Percentiles rank a stretch among this genome's conserved stretches.
These are phyloP conservation scores for Pachycephala philippinensis DNA, from an alignment of 2,113 vertebrate species.

Conservation along the genomic window DNA sequence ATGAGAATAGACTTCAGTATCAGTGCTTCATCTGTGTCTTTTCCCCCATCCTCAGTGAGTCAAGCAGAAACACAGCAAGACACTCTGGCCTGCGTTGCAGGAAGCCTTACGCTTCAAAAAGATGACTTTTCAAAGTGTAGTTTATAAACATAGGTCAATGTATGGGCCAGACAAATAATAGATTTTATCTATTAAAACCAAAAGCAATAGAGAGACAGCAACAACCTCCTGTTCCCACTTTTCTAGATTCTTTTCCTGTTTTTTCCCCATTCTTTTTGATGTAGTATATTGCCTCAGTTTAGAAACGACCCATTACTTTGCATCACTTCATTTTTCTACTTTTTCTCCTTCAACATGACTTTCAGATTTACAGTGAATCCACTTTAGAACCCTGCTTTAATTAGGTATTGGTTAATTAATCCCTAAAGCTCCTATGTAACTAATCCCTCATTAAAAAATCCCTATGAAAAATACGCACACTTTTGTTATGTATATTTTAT, in stretches of 20 bases:
- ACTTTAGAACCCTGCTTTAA: conserved; percentile 4
- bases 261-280: not conserved
- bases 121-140: not conserved
- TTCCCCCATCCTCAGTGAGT: not conserved
- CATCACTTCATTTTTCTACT: not conserved
- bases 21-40: not conserved
- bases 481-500: conserved; percentile 3
- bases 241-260: not conserved
- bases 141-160: not conserved
- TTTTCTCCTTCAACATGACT: not conserved
- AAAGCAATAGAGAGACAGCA: not conserved
- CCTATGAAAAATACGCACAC: not conserved
- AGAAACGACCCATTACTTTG: not conserved
- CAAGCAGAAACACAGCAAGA: not conserved
- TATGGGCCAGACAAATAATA: not conserved
- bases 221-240: not conserved
- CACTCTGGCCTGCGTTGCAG: not conserved
- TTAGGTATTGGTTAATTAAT: conserved; percentile 33
- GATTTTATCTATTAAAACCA: not conserved
- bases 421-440: not conserved
- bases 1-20: not conserved
- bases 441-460: conserved; percentile 22
- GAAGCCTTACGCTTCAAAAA: not conserved
- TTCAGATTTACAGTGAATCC: not conserved
- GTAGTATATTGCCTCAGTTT: not conserved